These are phyloP conservation scores for Furcifer pardalis DNA, from an alignment of 2,797 vertebrate species.

Conservation along the genomic window DNA sequence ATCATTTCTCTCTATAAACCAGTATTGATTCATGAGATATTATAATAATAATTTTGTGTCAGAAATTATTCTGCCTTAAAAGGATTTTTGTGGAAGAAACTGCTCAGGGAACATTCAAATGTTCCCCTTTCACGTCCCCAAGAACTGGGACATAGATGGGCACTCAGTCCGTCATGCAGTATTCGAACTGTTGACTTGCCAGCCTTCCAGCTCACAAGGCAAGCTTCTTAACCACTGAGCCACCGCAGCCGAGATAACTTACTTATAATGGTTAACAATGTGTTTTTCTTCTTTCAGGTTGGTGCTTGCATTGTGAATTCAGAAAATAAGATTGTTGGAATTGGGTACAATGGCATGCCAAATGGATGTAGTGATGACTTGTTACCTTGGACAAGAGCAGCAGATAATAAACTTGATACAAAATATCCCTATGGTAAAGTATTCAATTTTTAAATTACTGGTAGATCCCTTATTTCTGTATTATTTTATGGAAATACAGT, in stretches of 20 bases:
- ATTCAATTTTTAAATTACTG: background rate
- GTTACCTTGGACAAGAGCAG: constrained; percentile 88
- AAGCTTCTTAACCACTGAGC: no score
- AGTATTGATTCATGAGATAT: background rate
- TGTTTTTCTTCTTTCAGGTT: constrained; percentile 78
- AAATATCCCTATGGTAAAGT: constrained; percentile 91
- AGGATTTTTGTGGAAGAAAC: no score
- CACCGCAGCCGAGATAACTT: no score
- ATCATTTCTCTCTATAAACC: background rate
- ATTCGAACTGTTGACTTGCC: no score
- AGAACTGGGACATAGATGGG: no score
- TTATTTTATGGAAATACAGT: no score
- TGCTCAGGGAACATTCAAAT: no score
- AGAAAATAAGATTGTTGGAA: constrained; percentile 96
- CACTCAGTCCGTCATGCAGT: no score
- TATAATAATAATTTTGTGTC: no score
- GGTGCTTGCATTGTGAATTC: constrained; percentile 94
- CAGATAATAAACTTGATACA: constrained; percentile 83
- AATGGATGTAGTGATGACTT: constrained; percentile 91
- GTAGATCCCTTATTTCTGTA: background rate
- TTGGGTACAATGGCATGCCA: constrained; percentile 97
- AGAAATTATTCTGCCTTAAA: no score
- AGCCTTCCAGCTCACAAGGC: no score
- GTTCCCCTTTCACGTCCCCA: no score
- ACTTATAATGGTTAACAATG: background rate